Evolutionary conservation across 2,888 invertebrate species (phyloP).

Genomic region (Agrochola circellaris): DNA sequence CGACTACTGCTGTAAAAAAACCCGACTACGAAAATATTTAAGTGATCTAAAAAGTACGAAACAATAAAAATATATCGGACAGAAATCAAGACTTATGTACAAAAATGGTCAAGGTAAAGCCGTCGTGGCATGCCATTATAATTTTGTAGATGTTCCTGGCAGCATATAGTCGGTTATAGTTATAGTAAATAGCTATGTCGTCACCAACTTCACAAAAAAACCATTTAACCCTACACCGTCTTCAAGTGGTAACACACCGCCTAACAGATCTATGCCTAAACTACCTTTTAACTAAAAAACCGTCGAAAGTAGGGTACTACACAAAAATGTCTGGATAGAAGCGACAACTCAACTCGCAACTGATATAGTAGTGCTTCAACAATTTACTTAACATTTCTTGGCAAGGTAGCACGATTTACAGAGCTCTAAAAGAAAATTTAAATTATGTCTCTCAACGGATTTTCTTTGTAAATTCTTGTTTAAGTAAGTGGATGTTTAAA

Average conservation of each 20-base stretch:
- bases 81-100: too few relatives aligned
- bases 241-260: background rate
- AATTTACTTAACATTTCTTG: constrained; percentile 59
- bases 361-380: constrained; percentile 54
- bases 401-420: constrained; percentile 40
- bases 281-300: constrained; percentile 1
- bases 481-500: background rate
- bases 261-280: background rate
- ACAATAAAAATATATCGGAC: too few relatives aligned
- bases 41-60: too few relatives aligned
- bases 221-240: background rate
- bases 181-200: background rate
- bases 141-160: too few relatives aligned
- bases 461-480: constrained; percentile 37
- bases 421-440: constrained; percentile 47
- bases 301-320: constrained; percentile 15
- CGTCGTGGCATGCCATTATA: too few relatives aligned
- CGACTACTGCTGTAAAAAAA: too few relatives aligned
- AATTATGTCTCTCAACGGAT: constrained; percentile 38
- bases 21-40: too few relatives aligned
- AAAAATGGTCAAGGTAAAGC: too few relatives aligned
- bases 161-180: background rate
- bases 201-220: background rate
- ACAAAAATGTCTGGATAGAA: constrained; percentile 35
- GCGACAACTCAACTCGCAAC: constrained; percentile 31